A percentile compares a stretch with the other conserved stretches of the same genome.
Conservation (phyloP, 2,113 vertebrate genomes). For the Pseudorectes ferrugineus region DNA sequence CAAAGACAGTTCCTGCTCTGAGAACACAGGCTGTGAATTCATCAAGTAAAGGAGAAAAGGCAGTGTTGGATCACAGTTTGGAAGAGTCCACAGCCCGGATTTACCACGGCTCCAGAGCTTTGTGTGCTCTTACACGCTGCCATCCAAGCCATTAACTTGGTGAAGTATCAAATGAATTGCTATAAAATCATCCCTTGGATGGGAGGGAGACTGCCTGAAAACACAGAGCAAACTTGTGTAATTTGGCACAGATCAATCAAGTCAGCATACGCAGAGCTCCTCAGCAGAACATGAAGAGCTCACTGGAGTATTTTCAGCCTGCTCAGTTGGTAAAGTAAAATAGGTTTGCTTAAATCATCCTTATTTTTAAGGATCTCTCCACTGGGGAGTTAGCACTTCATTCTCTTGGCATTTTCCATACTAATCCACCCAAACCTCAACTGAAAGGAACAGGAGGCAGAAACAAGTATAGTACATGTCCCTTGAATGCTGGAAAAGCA, state of each 20-base stretch:
- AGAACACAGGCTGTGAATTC: not conserved
- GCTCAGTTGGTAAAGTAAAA: not conserved
- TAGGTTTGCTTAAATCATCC: not conserved
- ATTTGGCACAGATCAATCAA: not conserved
- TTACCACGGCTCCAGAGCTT: not conserved
- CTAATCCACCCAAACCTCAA: not conserved
- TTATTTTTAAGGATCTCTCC: not conserved
- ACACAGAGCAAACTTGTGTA: not conserved
- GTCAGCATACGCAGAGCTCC: not conserved
- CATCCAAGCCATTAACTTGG: not conserved
- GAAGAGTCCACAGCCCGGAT: not conserved
- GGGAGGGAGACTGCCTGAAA: not conserved
- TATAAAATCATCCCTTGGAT: not conserved
- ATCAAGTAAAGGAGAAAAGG: not conserved
- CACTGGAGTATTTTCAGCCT: not conserved
- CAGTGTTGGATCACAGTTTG: accelerated
- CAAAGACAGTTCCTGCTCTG: not conserved
- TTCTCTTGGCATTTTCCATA: not conserved
- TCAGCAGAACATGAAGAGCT: not conserved
- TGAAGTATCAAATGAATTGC: not conserved
- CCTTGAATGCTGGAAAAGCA: not conserved
- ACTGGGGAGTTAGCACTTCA: not conserved
- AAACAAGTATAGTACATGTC: not conserved
- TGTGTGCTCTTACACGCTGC: not conserved
- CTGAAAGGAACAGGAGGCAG: not conserved